Base-by-base conservation (phyloP, 2,797 vertebrate genomes). In the Poliocrania exsul region DNA sequence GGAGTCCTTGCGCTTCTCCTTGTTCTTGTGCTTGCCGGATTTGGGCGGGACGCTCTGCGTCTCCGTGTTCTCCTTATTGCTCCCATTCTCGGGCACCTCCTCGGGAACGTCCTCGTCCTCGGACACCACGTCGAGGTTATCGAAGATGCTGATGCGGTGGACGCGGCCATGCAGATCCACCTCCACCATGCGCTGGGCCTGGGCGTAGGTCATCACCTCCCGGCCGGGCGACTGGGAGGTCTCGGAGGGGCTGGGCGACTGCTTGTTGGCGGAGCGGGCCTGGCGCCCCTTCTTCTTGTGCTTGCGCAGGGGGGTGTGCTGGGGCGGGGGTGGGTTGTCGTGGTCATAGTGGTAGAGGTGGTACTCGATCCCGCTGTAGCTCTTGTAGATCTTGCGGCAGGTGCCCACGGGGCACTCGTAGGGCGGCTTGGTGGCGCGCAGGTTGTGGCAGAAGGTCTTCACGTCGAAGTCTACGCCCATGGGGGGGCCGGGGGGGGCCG, bases 401-500 rank as follows among this genome's bases (percentile, higher is more conserved):
- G 98, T 99, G 96, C 99, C 99, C 95, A 99, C 99, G 0, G 99
- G 99, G 65, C 99, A 99, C 97, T 99, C 99, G 16, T 99, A 99
- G 0, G 99, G 99, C 42, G 99, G 99, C 96, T 99, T 99, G 92
- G 99, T 99, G 69, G 99, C 99, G 96, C 99, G 98, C 78, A 99
- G 98, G 90, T 99, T 99, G 98, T 99, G 99, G 97, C 99, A 99
- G 97, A 99, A 99, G 13, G 99, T 99, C 98, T 99, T 99, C 84
- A 99, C 99, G 23, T 99, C 99, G 96, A 99, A 99, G 97, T 99
- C 99, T 97, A 99, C 98, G 95, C 99, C 99, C 99, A 99, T 99
- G 97, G 97, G 98, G 93, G 81, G 77, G 67, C 62, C 13, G 81
- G 47, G 69, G 24, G 56, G 71, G 75, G 62, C 81, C 60, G 51